Conservation (phyloP, 2,113 vertebrate species). For the Nothobranchius kuhntae region DNA sequence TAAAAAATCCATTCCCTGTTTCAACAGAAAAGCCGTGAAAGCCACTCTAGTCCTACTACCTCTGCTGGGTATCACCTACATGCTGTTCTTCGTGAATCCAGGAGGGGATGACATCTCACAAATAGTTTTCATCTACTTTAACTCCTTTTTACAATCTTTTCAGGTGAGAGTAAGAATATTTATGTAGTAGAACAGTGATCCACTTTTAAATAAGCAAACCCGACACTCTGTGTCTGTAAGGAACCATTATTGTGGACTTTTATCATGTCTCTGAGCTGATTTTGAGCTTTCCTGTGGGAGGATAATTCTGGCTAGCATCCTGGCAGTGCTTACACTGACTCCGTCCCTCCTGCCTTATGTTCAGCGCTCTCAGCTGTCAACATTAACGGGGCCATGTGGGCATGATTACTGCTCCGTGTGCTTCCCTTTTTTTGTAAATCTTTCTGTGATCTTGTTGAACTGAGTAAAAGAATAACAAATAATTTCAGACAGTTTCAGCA, state of each 20-base stretch:
- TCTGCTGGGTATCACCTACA: conserved; percentile 95
- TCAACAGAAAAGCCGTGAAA: conserved; percentile 94
- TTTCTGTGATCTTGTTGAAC: neutral
- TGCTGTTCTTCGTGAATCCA: conserved; percentile 97
- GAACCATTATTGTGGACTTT: neutral
- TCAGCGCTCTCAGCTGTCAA: conserved; percentile 33
- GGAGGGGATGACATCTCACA: conserved; percentile 96
- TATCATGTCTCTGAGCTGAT: conserved; percentile 6
- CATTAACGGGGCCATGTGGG: conserved; percentile 32
- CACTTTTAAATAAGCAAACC: neutral
- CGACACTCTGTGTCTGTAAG: no score
- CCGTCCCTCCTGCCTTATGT: conserved; percentile 26
- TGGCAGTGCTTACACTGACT: conserved; percentile 14
- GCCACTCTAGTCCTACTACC: conserved; percentile 94
- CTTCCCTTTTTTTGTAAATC: conserved; percentile 4
- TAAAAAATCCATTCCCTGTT: conserved; percentile 16
- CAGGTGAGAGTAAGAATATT: conserved; percentile 82
- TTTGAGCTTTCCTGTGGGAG: conserved; percentile 11
- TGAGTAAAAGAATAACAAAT: conserved; percentile 9
- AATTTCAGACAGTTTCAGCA: neutral
- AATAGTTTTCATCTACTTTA: conserved; percentile 98
- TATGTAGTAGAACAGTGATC: neutral
- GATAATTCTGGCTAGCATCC: conserved; percentile 42
- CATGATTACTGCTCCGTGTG: conserved; percentile 26
- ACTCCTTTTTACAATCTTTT: conserved; percentile 98